These are phyloP conservation scores for Clepsis dumicolana DNA, from an alignment of 2,888 invertebrate species.

Conservation along the genomic window DNA sequence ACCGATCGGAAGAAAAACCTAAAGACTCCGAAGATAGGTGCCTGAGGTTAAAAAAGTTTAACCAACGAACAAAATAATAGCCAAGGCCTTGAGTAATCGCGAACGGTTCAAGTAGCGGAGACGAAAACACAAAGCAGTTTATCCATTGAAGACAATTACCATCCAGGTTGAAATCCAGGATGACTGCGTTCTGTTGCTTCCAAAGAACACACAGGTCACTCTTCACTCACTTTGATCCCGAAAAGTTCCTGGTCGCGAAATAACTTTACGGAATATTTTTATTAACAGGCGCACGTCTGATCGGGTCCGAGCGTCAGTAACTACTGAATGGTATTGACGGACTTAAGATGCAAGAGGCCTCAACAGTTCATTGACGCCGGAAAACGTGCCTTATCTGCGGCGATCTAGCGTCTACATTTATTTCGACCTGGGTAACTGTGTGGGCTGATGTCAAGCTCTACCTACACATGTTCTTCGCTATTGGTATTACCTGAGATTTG, in stretches of 20 bases:
- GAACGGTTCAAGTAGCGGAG: conserved; percentile 38
- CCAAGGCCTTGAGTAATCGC: conserved; percentile 33
- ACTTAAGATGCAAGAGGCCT: conserved; percentile 49
- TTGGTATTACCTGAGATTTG: conserved; percentile 20
- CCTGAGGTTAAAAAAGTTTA: conserved; percentile 19
- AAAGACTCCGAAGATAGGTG: conserved; percentile 2
- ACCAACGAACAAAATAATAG: conserved; percentile 37
- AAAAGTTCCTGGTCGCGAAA: conserved; percentile 64
- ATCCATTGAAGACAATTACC: conserved; percentile 55
- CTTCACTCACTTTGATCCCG: conserved; percentile 58
- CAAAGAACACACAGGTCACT: conserved; percentile 55
- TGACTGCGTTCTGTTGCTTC: conserved; percentile 55
- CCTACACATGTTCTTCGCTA: conserved; percentile 27
- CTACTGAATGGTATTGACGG: conserved; percentile 61
- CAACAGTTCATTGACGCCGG: conserved; percentile 46
- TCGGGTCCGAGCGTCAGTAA: conserved; percentile 53
- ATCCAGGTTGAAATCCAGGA: conserved; percentile 75
- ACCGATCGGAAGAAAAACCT: conserved; percentile 10
- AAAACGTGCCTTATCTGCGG: conserved; percentile 58
- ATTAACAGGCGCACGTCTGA: conserved; percentile 56
- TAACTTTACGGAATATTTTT: conserved; percentile 51
- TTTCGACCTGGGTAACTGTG: conserved; percentile 30
- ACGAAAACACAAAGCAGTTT: conserved; percentile 31
- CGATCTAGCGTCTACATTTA: conserved; percentile 51
- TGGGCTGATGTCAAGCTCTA: conserved; percentile 18